Evolutionary conservation across 2,113 vertebrate species (phyloP), one percentile per base, ranked within the genome.

Genomic region (Coptodon bakossiorum): DNA sequence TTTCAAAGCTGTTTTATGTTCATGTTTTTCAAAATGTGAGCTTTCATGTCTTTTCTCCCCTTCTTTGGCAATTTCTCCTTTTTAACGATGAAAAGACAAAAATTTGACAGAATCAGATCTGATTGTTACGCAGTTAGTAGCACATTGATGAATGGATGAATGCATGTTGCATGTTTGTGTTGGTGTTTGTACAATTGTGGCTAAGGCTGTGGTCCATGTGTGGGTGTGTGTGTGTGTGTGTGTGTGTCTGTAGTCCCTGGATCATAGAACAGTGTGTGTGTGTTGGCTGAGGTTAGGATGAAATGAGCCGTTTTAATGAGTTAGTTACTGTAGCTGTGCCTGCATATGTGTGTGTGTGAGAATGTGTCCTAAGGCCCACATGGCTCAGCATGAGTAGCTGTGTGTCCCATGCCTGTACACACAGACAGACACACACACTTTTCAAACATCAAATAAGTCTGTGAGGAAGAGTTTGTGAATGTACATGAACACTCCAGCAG

Each of bases 221-320:
- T 57, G 48, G 76, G 83, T 24, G 48, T 93, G 88, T 89, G 84
- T 92, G 40, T 78, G 83, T 29, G 36, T 9, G 36, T 38, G 40
- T 79, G 81, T 86, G 86, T 81, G 61, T 82, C 66, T 91, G 81
- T 86, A 78, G 29, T 16, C 53, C 3, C 68, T 83, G 90, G 90
- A 88, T 89, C 78, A 59, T 63, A 85, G 81, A 87, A 68, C 57
- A 91, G 82, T 94, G 89, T 94, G 86, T 94, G 86, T 93, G 88
- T 89, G 80, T 93, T 91, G 86, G 92, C 93, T 90, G 84, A 91
- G 89, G 91, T 88, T 86, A 40, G 87, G 88, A 90, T 94, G 88
- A 95, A 96, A 96, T 95, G 94, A 94, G 95, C 81, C 92, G 6
- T 95, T 95, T 95, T 95, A 94, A 95, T 89, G 93, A 96, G 84